Evolutionary conservation across 2,888 invertebrate genomes (phyloP), one percentile per base, ranked within the genome.

Genomic region (Ormyrus pomaceus): DNA sequence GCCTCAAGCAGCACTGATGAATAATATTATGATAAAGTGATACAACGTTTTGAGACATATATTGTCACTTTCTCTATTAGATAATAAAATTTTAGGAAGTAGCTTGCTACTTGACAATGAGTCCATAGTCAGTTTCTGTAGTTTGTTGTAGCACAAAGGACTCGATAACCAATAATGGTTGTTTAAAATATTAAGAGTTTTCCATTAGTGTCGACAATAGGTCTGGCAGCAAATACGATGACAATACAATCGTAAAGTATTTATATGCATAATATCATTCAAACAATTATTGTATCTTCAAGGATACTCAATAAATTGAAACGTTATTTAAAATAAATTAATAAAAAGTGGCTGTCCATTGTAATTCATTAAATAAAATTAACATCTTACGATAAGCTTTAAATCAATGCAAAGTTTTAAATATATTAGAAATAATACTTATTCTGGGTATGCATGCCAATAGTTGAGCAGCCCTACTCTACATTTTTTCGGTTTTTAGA

Each of bases 41-140:
- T 79, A 75, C 77, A 56, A 77, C 48, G 51, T 72, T 77, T 73
- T 58, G 13, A 76, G 62, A 73, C 50, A 61, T 73, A 34, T 59
- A 77, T 79, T 50, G 50, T 66, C 71, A 56, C 66, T 73, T 76
- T 79, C 55, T 76, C 59, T 76, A 76, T 61, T 77, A 77, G 68
- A 56, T 76, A 59, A 72, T 79, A 73, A 59, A 79, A 48, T 70
- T 74, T 79, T 77, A 73, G 56, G 58, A 58, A 19, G 76, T 79
- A 77, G 76, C 69, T 73, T 72, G 78, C 79, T 82, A 79, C 73
- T 70, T 71, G 73, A 77, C 82, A 65, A 74, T 56, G 77, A 82
- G 79, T 77, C 79, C 79, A 79, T 82, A 82, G 82, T 82, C 82
- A 82, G 66, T 79, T 79, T 79, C 55, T 71, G 73, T 82, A 82